A percentile compares a stretch with the other conserved stretches of the same genome.
phyloP scores from a whole-genome alignment of 2,797 vertebrate species.

The Chaunax sp. region DNA sequence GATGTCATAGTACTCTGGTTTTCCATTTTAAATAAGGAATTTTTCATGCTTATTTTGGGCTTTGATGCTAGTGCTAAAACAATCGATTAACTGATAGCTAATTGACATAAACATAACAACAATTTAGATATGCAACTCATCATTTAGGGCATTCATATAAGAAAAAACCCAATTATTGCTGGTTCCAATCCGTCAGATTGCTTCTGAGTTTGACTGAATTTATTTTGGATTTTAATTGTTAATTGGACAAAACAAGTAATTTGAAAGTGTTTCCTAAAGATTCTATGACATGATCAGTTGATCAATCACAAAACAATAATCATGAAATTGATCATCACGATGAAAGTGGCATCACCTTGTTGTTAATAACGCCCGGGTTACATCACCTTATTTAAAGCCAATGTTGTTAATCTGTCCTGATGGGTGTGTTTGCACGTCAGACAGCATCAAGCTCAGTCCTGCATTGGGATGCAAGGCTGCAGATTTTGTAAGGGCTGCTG shows the following conservation, averaged over 20 bases:
- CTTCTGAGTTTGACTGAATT: not conserved
- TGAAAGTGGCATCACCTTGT: not conserved
- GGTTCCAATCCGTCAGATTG: not conserved
- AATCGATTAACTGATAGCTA: slow-evolving; percentile 18
- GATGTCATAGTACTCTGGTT: not conserved
- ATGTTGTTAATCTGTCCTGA: slow-evolving; percentile 63
- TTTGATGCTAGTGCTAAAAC: not conserved
- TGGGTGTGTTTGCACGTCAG: slow-evolving; percentile 50
- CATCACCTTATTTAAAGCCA: slow-evolving; percentile 53
- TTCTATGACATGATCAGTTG: not conserved
- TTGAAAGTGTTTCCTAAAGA: not conserved
- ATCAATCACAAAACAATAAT: not conserved
- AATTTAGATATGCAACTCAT: slow-evolving; percentile 8
- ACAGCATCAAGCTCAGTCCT: slow-evolving; percentile 48
- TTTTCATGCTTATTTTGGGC: not conserved
- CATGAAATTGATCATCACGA: not conserved
- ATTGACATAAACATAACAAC: not conserved
- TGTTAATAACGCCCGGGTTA: slow-evolving; percentile 42
- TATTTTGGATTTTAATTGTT: not conserved
- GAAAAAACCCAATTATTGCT: too few relatives aligned
- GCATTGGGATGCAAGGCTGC: slow-evolving; percentile 65
- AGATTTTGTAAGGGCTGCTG: slow-evolving; percentile 39
- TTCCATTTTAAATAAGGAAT: slow-evolving; percentile 26
- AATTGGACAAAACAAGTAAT: slow-evolving; percentile 6
- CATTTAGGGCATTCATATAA: not conserved